Base-by-base conservation (phyloP, 2,888 invertebrate genomes). In the Lithophane ornitopus region DNA sequence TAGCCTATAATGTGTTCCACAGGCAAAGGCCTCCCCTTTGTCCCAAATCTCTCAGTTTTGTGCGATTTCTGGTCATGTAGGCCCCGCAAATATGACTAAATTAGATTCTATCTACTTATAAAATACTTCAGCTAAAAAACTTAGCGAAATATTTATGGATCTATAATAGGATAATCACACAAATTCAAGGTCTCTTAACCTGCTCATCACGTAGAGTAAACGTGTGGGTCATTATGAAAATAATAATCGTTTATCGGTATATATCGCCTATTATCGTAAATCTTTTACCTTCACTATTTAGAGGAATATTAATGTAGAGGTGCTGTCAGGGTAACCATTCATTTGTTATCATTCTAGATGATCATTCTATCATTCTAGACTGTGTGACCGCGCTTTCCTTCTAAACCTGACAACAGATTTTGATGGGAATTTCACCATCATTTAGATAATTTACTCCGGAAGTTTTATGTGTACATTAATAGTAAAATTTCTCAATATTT, bases 151-250 rank as follows among this genome's bases (percentile, higher is more conserved):
- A 34, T 58, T 44, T 39, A 68, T n/a, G 11, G 28, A 63, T 44
- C 11, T 34, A 12, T n/a, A 12, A 66, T 56, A 59, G 3, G 9
- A 62, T 39, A 63, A 59, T n/a, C 44, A n/a, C n/a, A 69, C 39
- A 22, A 69, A 49, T 61, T 70, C 62, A 70, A 73, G 69, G 58
- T 71, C 59, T 46, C 26, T 76, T 76, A 76, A 46, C 22, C 0
- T 84, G 70, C 76, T 61, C 41, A 65, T 49, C 88, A 86, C 88
- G 85, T 81, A 61, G 16, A 46, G 7, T 12, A 71, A 72, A 88
- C 85, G 84, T 85, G 84, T 41, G 14, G n/a, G 12, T 85, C 74
- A 86, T 80, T 87, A 84, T 76, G 28, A 81, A 83, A 82, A 84
- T 84, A 71, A 76, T 82, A 85, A 79, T 82, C 41, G 66, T 76